Percentiles rank a stretch among this genome's conserved stretches.
These are phyloP conservation scores for Parotocinclus haroldoi DNA, from an alignment of 2,797 vertebrate genomes.

Conservation along the genomic window DNA sequence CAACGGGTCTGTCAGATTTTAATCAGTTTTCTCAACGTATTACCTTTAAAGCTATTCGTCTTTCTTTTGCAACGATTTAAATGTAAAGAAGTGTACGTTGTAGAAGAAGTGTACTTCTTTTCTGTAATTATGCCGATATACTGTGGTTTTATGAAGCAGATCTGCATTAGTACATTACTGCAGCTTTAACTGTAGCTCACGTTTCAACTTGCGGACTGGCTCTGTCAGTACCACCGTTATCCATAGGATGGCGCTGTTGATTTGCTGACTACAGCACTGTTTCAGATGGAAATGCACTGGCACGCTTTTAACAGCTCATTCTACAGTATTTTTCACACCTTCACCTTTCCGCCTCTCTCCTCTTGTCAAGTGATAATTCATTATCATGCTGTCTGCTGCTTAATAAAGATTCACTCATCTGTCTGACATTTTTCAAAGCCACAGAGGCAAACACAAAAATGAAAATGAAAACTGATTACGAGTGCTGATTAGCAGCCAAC, in stretches of 20 bases:
- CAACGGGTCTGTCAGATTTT: too few relatives aligned
- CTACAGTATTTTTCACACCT: constrained; percentile 24
- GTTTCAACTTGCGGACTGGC: too few relatives aligned
- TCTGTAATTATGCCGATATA: too few relatives aligned
- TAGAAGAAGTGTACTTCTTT: too few relatives aligned
- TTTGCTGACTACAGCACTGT: constrained; percentile 3
- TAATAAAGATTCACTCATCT: constrained; percentile 40
- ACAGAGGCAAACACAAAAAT: constrained; percentile 49
- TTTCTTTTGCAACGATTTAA: too few relatives aligned
- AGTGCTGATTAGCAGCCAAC: background rate
- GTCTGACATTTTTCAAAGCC: constrained; percentile 37
- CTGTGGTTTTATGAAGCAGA: too few relatives aligned
- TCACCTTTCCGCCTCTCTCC: constrained; percentile 28
- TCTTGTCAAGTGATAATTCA: constrained; percentile 36
- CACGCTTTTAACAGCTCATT: constrained; percentile 29
- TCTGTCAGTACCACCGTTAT: background rate
- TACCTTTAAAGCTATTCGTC: too few relatives aligned
- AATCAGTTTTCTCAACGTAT: too few relatives aligned
- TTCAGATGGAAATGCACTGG: background rate
- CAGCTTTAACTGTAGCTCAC: too few relatives aligned
- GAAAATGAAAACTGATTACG: constrained; percentile 33
- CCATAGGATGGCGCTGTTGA: constrained; percentile 53
- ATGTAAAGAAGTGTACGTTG: too few relatives aligned
- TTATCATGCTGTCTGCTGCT: constrained; percentile 46
- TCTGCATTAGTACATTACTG: too few relatives aligned